Conservation (phyloP, 2,113 vertebrate species). For the Beaufortia kweichowensis region DNA sequence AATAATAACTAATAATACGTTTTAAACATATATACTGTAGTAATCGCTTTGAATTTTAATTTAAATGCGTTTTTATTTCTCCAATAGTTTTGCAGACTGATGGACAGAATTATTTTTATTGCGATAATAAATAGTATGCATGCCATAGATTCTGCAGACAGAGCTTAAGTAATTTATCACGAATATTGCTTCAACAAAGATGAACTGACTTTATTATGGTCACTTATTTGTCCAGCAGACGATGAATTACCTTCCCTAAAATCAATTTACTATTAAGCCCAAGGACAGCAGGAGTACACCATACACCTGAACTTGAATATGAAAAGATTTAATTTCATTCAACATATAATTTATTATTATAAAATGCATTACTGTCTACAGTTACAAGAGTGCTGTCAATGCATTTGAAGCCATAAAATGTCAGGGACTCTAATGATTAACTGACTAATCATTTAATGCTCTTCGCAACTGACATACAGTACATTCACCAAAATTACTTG, state of each 20-base stretch:
- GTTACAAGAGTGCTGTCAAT: neutral
- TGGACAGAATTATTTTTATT: no score
- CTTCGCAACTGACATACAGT: no score
- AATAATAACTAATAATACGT: no score
- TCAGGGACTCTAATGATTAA: neutral
- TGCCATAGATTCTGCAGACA: neutral
- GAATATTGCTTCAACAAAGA: neutral
- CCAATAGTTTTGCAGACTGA: no score
- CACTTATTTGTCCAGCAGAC: neutral
- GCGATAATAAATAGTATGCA: no score
- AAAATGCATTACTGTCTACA: neutral
- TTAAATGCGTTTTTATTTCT: no score
- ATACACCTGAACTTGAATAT: neutral
- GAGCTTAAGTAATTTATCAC: no score
- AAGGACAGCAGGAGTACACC: neutral
- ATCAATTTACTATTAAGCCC: constrained; percentile 4
- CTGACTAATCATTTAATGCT: neutral
- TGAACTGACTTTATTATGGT: neutral
- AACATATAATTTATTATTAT: neutral
- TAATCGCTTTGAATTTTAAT: no score
- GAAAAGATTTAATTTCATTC: neutral
- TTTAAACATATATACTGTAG: no score
- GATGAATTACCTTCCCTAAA: constrained; percentile 3
- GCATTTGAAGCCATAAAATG: neutral
- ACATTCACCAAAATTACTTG: no score